A percentile compares a stretch with the other conserved stretches of the same genome.
phyloP scores from a whole-genome alignment of 2,113 vertebrate species.

The Cyphomyrus discorhynchus region DNA sequence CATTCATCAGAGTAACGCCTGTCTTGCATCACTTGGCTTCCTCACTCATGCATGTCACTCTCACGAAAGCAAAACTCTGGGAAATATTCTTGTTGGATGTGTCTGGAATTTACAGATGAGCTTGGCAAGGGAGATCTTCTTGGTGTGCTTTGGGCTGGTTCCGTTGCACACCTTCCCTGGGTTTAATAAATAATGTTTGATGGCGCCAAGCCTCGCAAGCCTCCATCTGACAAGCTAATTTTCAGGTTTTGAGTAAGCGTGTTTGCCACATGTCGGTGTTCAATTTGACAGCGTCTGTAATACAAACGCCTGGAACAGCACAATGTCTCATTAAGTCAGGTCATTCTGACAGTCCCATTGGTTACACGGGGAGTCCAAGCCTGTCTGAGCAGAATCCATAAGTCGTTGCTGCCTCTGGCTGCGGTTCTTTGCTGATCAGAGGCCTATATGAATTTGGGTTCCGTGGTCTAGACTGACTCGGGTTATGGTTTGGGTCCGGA shows the following conservation, averaged over 20 bases:
- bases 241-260: not conserved
- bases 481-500: not conserved
- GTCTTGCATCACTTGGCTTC: not conserved
- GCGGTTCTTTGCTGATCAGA: not conserved
- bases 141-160: too few species aligned
- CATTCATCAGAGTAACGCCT: not conserved
- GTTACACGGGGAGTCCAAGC: not conserved
- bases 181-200: not conserved
- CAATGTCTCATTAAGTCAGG: not conserved
- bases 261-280: not conserved
- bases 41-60: not conserved
- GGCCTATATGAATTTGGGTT: not conserved
- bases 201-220: not conserved
- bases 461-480: not conserved
- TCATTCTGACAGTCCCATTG: not conserved
- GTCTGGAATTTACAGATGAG: not conserved
- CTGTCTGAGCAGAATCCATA: not conserved
- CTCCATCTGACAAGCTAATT: not conserved
- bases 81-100: not conserved
- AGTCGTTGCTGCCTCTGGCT: not conserved
- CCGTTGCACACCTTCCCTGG: not conserved
- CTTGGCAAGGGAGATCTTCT: not conserved
- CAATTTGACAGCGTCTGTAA: not conserved
- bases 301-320: not conserved
- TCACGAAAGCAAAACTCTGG: not conserved